Base-by-base conservation (phyloP, 2,113 vertebrate species). In the Megaptera novaeangliae region DNA sequence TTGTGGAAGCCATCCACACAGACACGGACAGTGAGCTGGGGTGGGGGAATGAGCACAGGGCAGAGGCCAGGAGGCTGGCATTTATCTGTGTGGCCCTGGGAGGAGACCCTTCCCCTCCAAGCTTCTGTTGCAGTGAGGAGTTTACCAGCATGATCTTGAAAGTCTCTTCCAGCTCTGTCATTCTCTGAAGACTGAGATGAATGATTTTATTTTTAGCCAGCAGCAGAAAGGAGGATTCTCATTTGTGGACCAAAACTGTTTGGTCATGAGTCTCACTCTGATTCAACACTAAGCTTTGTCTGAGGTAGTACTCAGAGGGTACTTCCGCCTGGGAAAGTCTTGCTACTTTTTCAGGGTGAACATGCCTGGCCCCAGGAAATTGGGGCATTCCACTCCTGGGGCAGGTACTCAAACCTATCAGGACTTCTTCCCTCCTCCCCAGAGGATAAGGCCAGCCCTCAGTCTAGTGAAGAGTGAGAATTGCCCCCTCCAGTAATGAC, bases 1-100 rank as follows among this genome's bases (percentile, higher is more conserved):
- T 99, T 0, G 99, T 99, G 66, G 99, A 99, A 75, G 99, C 99
- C 95, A 99, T 99, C 97, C 99, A 99, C 97, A 99, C 99, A 0
- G 99, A 99, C 98, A 98, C 99, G 25, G 99, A 99, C 98, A 99
- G 99, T 99, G 98, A 99, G 99, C 95, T 95, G 59, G 25, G 41
- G 17, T 18, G 21, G 71, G 46, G 23, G 7, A 41, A 13, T 23
- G 36, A 71, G 55, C 41, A 8, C 7, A 36, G 12, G 72, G 3
- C 31, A n/a, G 64, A 41, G 39, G 49, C 21, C 6, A 1, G 21
- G 57, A 23, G 25, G 36, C 25, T 75, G 5, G 5, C 23, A 12
- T 17, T 4, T 44, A 15, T 68, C 10, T 8, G 36, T 14, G 20
- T 57, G 64, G 29, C 17, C n/a, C 75, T n/a, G 44, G 68, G 27